Evolutionary conservation across 2,113 vertebrate genomes (phyloP), one percentile per base, ranked within the genome.

Genomic region (Cynoglossus semilaevis): DNA sequence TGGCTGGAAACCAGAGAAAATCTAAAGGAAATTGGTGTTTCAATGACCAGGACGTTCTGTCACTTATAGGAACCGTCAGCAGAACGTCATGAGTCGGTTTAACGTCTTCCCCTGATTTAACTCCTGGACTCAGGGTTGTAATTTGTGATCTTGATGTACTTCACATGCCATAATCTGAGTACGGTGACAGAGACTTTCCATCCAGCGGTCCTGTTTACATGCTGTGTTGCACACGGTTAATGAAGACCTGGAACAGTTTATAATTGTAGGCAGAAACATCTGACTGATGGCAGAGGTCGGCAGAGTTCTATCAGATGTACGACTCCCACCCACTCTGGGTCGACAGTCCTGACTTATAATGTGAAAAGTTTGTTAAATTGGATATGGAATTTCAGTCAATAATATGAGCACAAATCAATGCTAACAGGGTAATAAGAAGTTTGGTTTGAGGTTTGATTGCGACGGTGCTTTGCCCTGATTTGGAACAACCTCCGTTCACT

Each of bases 1-100:
- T 0, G 13, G 22, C 40, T 47, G 61, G 67, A 49, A 67, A 71
- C 14, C n/a, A 34, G 49, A 71, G 58, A 65, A 65, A 65, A 72
- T 19, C 15, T 50, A 62, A 36, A 78, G 58, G 62, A 78, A 78
- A 58, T 67, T 58, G 53, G 19, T 38, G 38, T 76, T 67, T 74
- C 52, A 68, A 43, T 43, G 48, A 55, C 34, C 50, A 55, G 46
- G 64, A 74, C 46, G 36, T 9, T 47, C 7, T 43, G 53, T 67
- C 53, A 58, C 47, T 67, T 54, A 48, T 22, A 68, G 66, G 49
- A 71, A 73, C 67, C 52, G 34, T 56, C 17, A 62, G 4, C 44
- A 50, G 45, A 62, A 66, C 45, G 41, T 43, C 19, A 56, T 13
- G 15, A 61, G 64, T 40, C 58, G 29, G 40, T 58, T 53, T 35